These are phyloP conservation scores for Dolomedes plantarius DNA, from an alignment of 2,888 invertebrate species.

Conservation along the genomic window DNA sequence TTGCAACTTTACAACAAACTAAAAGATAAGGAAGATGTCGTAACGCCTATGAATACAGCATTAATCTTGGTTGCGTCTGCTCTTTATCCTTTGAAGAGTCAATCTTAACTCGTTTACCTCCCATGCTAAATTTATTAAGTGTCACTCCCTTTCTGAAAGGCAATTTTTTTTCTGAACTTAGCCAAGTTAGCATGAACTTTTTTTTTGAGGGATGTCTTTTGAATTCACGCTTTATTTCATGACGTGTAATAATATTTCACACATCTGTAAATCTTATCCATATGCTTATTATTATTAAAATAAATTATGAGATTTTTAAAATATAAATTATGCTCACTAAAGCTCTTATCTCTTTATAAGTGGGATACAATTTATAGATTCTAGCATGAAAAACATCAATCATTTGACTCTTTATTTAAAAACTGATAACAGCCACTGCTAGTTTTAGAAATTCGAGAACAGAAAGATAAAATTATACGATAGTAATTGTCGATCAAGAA, in stretches of 20 bases:
- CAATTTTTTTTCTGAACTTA: neutral
- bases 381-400: no score
- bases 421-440: no score
- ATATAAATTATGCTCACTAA: no score
- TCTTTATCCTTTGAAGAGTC: neutral
- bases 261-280: no score
- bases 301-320: no score
- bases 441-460: no score
- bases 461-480: no score
- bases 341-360: no score
- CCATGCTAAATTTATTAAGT: conserved; percentile 5
- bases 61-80: neutral
- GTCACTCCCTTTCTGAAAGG: neutral
- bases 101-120: neutral
- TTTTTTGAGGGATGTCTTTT: neutral
- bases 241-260: neutral
- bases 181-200: neutral
- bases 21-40: conserved; percentile 1
- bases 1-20: neutral
- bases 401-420: no score
- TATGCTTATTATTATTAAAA: no score
- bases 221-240: neutral
- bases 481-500: no score
- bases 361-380: no score
- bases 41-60: neutral